Base-by-base conservation (phyloP, 1,140 invertebrate species). In the Diorhabda carinulata region DNA sequence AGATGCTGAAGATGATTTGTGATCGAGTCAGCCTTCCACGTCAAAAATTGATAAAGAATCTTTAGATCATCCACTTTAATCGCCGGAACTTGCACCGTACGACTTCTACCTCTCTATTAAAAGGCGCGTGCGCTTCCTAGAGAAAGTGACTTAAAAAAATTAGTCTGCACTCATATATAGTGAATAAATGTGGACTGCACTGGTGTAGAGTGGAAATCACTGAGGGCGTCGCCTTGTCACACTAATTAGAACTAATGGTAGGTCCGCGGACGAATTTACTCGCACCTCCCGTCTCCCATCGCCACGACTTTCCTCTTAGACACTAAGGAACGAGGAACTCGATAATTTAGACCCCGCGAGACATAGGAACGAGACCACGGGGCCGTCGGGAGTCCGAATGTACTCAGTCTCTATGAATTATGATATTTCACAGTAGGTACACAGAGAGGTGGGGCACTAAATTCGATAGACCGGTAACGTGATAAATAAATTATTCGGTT, bases 161-260 rank as follows among this genome's bases (percentile, higher is more conserved):
- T 25, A 25, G 25, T 25, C 25, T 25, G 25, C 25, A 25, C 25
- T 25, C 25, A 1, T 25, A 25, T 25, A 25, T 25, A 1, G 25
- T 25, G 25, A 25, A 25, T 25, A 25, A 25, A 25, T 25, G 25
- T 25, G 25, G 25, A 25, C 25, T 25, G 25, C 25, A 25, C 25
- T 25, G 25, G 25, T 25, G 25, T 25, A 25, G 25, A 25, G 25
- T 25, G 25, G 47, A 41, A 61, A 60, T 43, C 57, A 44, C 43
- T 10, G 43, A 61, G 69, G 68, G 62, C 72, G 68, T 70, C 71
- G 71, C 73, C 69, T 73, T 73, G 69, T 71, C 73, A 74, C 47
- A 66, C 66, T 75, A 75, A 75, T 75, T 75, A 68, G 74, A 73
- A 75, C 65, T 75, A 75, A 75, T 75, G 74, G 72, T 65, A 62